phyloP scores from a whole-genome alignment of 2,797 vertebrate species.

The Craterocephalus amniculus region DNA sequence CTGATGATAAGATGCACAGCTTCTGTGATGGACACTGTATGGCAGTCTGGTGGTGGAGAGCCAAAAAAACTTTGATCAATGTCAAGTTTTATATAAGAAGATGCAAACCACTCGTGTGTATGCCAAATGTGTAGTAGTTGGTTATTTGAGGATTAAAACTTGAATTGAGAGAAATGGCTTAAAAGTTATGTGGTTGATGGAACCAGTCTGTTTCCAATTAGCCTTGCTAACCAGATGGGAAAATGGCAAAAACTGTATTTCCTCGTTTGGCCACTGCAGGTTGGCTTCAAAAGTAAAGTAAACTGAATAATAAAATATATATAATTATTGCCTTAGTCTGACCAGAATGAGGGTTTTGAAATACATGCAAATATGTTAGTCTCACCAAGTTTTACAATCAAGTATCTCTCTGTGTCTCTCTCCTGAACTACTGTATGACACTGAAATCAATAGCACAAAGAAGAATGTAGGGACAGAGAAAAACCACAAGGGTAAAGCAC shows the following conservation, averaged over 20 bases:
- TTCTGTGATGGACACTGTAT: conserved; percentile 1
- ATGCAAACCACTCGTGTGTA: not conserved
- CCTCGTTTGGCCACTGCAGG: not conserved
- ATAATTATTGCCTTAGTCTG: not conserved
- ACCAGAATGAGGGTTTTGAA: no score
- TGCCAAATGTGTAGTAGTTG: not conserved
- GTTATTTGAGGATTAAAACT: not conserved
- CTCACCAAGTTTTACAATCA: no score
- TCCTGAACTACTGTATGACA: no score
- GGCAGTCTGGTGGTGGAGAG: conserved; percentile 15
- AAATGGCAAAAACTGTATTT: not conserved
- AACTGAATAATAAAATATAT: not conserved
- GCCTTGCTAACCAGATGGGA: not conserved
- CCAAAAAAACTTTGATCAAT: not conserved
- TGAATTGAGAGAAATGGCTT: not conserved
- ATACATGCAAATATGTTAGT: no score
- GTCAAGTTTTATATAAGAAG: not conserved
- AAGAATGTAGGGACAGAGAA: not conserved
- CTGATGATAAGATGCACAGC: conserved; percentile 1
- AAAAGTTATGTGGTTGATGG: not conserved
- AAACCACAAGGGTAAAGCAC: not conserved
- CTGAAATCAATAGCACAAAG: no score
- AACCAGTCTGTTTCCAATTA: conserved; percentile 6
- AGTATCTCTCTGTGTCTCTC: no score
- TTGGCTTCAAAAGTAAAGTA: not conserved